Conservation (phyloP, 2,113 vertebrate species). For the Heteronetta atricapilla region DNA sequence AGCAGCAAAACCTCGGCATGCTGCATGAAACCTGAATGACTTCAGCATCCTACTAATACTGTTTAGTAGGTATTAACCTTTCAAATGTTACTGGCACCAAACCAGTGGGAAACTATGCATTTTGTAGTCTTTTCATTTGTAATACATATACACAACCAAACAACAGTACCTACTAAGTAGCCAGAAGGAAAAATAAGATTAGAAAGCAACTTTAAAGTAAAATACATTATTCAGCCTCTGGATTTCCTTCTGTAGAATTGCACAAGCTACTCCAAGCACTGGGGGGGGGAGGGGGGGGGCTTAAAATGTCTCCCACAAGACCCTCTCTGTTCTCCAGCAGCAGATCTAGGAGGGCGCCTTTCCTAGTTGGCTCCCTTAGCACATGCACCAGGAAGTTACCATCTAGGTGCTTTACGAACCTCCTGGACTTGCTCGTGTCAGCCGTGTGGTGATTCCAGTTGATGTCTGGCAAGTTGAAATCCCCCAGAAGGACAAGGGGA, state of each 20-base stretch:
- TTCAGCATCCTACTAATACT: neutral
- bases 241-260: neutral
- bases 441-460: no score
- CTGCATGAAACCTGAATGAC: neutral
- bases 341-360: no score
- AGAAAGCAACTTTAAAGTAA: neutral
- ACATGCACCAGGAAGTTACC: no score
- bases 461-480: no score
- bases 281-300: rapidly evolving
- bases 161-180: neutral
- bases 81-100: neutral
- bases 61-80: neutral
- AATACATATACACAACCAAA: neutral
- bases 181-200: neutral
- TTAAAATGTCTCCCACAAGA: no score
- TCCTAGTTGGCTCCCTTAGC: no score
- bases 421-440: no score
- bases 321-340: no score
- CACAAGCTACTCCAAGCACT: neutral
- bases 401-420: no score
- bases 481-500: no score
- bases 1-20: neutral
- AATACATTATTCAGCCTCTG: neutral
- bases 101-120: neutral
- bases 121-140: neutral